These are phyloP conservation scores for Pachyramphus minor DNA, from an alignment of 2,113 vertebrate genomes.

Conservation along the genomic window DNA sequence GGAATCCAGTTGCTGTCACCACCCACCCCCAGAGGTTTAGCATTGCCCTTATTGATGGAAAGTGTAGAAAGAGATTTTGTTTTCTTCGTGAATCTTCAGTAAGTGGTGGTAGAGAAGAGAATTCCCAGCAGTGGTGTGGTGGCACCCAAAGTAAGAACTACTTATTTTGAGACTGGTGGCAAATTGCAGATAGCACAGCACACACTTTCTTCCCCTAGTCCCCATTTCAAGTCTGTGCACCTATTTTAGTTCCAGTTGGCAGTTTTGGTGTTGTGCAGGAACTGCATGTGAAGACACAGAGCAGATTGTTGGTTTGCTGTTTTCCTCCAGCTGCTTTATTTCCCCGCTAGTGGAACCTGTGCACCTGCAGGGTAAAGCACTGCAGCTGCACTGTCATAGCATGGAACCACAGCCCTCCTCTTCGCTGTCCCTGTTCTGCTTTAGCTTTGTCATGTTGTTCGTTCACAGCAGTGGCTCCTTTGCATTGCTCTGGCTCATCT, in stretches of 20 bases:
- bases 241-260: neutral
- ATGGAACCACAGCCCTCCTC: neutral
- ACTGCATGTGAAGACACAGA: neutral
- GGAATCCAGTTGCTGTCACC: accelerated
- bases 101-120: neutral
- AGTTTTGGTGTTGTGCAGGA: neutral
- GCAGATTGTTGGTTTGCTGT: neutral
- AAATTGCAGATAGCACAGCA: neutral
- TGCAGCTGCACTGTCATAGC: neutral
- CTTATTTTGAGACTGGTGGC: neutral
- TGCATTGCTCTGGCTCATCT: neutral
- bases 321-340: neutral
- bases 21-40: neutral
- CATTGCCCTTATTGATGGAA: neutral
- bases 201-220: neutral
- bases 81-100: neutral
- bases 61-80: neutral
- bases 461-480: neutral
- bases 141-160: neutral
- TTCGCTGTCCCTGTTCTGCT: neutral
- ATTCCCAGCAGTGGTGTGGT: neutral
- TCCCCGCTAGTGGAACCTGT: neutral
- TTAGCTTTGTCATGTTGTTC: neutral
- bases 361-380: neutral
- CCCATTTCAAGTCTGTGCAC: neutral